These are phyloP conservation scores for Stegostoma tigrinum DNA, from an alignment of 2,113 vertebrate species.

Conservation along the genomic window DNA sequence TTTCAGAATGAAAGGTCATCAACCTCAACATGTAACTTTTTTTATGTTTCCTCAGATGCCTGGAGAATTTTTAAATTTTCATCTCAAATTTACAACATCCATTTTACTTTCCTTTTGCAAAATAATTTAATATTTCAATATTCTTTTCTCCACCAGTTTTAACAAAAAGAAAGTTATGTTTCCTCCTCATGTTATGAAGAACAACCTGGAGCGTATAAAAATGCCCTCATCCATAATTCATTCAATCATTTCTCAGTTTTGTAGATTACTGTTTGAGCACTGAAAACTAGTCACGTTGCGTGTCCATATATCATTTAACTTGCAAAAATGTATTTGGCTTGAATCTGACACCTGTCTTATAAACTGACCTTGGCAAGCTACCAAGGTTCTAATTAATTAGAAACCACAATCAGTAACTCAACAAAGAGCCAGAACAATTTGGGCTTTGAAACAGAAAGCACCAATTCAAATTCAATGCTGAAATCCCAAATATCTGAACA, in stretches of 20 bases:
- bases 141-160: background rate
- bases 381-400: background rate
- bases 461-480: background rate
- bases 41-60: no score
- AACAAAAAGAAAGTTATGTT: background rate
- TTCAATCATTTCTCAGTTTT: background rate
- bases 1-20: no score
- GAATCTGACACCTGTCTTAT: background rate
- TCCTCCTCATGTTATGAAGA: background rate
- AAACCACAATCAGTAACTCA: background rate
- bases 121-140: background rate
- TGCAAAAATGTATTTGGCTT: background rate
- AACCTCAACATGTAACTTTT: no score
- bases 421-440: background rate
- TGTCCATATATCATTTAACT: background rate
- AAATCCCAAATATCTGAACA: background rate
- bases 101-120: no score
- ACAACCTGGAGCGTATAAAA: background rate
- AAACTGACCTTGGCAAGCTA: background rate
- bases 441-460: background rate
- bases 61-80: no score
- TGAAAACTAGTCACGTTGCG: background rate
- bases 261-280: background rate
- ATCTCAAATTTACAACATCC: no score
- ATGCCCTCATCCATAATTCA: background rate